A percentile compares a stretch with the other conserved stretches of the same genome.
These are phyloP conservation scores for Onychomys arenicola DNA, from an alignment of 2,797 vertebrate species.

Conservation along the genomic window DNA sequence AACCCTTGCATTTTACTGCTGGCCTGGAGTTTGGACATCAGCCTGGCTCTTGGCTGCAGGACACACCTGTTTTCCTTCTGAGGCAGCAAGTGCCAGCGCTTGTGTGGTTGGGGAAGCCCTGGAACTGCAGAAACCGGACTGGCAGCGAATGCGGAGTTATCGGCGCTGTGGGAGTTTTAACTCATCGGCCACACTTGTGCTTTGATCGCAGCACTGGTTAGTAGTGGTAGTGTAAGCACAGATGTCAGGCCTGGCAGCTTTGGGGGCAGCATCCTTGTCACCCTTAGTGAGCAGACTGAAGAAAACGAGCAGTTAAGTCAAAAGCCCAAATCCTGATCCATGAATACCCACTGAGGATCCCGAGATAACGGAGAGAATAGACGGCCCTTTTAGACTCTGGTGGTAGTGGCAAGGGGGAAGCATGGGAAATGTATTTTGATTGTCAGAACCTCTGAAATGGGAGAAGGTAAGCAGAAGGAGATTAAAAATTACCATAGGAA, in stretches of 20 bases:
- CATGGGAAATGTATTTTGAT: background rate
- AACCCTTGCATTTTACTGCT: background rate
- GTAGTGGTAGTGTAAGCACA: too few relatives aligned
- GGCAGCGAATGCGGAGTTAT: background rate
- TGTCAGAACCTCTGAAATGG: background rate
- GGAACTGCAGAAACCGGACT: too few relatives aligned
- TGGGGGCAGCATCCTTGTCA: background rate
- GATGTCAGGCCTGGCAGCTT: background rate
- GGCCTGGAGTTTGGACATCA: background rate
- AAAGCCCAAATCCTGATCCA: background rate
- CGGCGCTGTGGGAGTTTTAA: background rate
- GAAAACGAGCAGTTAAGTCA: background rate
- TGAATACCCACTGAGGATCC: background rate
- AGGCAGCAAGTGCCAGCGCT: background rate
- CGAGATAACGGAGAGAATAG: background rate
- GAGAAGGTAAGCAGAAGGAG: background rate
- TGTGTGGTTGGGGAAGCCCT: too few relatives aligned
- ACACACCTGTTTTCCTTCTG: too few relatives aligned
- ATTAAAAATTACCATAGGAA: background rate
- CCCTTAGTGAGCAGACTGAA: background rate
- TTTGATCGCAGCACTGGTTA: accelerated
- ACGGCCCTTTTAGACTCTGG: background rate
- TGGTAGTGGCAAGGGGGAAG: background rate
- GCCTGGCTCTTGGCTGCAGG: background rate
- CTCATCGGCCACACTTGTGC: background rate